Percentiles rank a stretch among this genome's conserved stretches.
Conservation (phyloP, 2,113 vertebrate genomes). For the Erythrocercus mccallii region DNA sequence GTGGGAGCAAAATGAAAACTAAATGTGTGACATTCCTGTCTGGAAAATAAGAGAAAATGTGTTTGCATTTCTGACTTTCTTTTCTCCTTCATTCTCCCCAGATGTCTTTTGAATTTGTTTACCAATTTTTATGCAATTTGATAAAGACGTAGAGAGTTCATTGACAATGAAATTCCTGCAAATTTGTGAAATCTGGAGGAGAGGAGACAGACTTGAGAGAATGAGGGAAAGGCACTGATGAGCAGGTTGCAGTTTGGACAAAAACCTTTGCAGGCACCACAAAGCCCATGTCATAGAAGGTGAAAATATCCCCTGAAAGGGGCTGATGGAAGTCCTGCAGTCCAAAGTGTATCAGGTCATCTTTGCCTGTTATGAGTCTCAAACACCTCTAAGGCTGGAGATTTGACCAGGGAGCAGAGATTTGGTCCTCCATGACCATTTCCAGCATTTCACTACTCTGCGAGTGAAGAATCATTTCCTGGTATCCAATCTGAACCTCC, state of each 20-base stretch:
- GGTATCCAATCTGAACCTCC: not conserved
- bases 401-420: not conserved
- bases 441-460: not conserved
- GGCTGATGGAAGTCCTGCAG: not conserved
- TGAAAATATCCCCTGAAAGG: not conserved
- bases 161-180: not conserved
- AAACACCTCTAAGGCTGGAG: not conserved
- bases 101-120: not conserved
- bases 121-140: not conserved
- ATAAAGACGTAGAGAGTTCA: not conserved
- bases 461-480: not conserved
- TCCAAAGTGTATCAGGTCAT: not conserved
- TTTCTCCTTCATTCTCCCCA: not conserved
- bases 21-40: not conserved
- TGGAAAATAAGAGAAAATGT: not conserved
- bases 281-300: not conserved
- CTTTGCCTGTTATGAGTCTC: not conserved
- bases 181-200: not conserved
- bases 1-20: not conserved
- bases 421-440: not conserved
- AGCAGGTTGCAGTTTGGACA: not conserved
- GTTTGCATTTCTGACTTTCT: not conserved
- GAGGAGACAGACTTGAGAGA: not conserved
- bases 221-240: not conserved
- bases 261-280: not conserved